Evolutionary conservation across 2,113 vertebrate species (phyloP).

Genomic region (Balaenoptera acutorostrata): DNA sequence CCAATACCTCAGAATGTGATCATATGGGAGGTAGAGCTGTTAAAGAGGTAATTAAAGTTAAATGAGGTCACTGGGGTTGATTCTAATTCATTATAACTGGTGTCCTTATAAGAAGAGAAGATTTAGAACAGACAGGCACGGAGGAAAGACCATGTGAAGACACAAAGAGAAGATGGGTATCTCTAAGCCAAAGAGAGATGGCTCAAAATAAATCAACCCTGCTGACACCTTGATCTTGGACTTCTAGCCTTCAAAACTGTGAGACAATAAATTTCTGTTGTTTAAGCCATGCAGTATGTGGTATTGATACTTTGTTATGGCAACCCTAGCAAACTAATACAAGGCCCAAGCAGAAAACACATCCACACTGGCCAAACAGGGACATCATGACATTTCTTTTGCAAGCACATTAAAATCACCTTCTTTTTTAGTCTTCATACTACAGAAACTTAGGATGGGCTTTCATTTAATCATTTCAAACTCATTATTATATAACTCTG

Average conservation of each 20-base stretch:
- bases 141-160: not conserved
- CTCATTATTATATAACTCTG: not conserved
- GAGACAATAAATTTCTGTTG: not conserved
- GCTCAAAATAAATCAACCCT: not conserved
- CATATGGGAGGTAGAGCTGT: not conserved
- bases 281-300: not conserved
- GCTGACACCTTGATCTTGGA: not conserved
- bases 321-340: not conserved
- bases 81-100: not conserved
- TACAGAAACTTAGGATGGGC: not conserved
- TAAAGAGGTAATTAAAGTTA: not conserved
- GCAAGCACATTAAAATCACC: not conserved
- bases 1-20: not conserved
- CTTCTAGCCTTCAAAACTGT: not conserved
- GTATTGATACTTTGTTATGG: not conserved
- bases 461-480: not conserved
- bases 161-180: not conserved
- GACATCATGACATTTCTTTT: not conserved
- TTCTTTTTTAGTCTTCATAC: not conserved
- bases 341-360: not conserved
- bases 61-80: not conserved
- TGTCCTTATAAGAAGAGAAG: not conserved
- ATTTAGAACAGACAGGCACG: not conserved
- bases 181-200: not conserved
- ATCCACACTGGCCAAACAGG: not conserved